Percentiles rank a stretch among this genome's conserved stretches.
These are phyloP conservation scores for Machaerirhynchus nigripectus DNA, from an alignment of 2,113 vertebrate genomes.

Conservation along the genomic window DNA sequence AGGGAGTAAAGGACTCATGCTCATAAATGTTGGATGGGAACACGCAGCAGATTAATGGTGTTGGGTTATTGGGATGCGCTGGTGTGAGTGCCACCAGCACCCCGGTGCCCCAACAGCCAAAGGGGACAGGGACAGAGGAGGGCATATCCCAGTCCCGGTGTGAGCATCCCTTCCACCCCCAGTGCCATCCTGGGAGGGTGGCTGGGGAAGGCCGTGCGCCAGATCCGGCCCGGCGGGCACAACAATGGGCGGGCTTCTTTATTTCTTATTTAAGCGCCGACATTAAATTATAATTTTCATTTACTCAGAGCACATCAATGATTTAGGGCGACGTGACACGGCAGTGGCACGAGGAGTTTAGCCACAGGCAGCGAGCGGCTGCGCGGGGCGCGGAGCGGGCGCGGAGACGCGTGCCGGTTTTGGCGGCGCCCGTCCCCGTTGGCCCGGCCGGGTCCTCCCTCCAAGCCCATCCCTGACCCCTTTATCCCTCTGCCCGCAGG, in stretches of 20 bases:
- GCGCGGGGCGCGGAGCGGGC: not conserved
- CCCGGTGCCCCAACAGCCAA: accelerated
- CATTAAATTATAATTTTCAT: constrained; percentile 69
- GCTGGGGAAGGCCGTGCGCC: not conserved
- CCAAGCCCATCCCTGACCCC: not conserved
- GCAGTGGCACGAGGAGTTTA: not conserved
- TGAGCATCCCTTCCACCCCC: not conserved
- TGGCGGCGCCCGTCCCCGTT: accelerated
- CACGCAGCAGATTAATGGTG: not conserved
- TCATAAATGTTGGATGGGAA: constrained; percentile 16
- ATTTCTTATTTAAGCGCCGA: constrained; percentile 60
- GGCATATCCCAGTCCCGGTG: accelerated
- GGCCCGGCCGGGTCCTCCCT: accelerated
- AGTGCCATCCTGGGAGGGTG: not conserved
- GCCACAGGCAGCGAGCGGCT: not conserved
- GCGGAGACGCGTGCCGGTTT: accelerated
- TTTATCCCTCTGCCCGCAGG: constrained; percentile 72
- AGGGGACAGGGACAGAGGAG: not conserved
- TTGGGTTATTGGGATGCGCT: not conserved
- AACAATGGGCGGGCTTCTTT: constrained; percentile 3
- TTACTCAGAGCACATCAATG: constrained; percentile 61
- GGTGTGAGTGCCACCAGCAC: not conserved
- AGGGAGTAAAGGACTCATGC: constrained; percentile 15
- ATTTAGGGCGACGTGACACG: not conserved
- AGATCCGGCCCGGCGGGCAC: not conserved